Percentiles rank a stretch among this genome's conserved stretches.
Conservation (phyloP, 2,888 invertebrate species). For the Cancer borealis region DNA sequence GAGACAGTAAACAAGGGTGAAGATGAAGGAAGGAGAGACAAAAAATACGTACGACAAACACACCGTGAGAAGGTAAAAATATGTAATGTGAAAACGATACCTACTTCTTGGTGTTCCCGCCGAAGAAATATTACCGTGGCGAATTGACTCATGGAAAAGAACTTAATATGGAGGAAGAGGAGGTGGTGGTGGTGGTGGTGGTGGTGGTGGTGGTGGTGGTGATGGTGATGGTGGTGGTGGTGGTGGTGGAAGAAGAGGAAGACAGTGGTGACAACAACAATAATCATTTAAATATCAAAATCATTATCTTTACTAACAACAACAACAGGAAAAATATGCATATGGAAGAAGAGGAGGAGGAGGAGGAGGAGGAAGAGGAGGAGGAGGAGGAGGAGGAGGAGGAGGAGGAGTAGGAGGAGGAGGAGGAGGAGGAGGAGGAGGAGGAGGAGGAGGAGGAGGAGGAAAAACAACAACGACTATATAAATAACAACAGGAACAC, state of each 20-base stretch:
- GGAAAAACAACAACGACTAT: not conserved
- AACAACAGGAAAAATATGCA: too few species aligned
- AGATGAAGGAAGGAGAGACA: not conserved
- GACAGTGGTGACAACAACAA: not conserved
- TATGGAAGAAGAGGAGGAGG: too few species aligned
- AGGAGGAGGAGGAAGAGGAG: not conserved
- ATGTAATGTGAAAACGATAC: constrained; percentile 6
- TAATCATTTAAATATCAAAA: not conserved
- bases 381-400: not conserved
- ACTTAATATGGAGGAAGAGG: not conserved
- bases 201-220: not conserved
- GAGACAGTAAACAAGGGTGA: not conserved
- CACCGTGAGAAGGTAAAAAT: not conserved
- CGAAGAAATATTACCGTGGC: constrained; percentile 4
- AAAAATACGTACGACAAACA: not conserved
- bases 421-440: not conserved
- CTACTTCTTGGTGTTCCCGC: not conserved
- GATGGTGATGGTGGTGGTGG: not conserved
- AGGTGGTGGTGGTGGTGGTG: not conserved
- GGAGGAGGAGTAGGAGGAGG: not conserved
- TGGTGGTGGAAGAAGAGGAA: not conserved
- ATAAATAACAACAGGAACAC: not conserved
- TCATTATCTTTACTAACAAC: too few species aligned
- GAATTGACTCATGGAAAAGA: not conserved
- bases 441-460: not conserved